Conservation (phyloP, 2,113 vertebrate genomes). For the Sprattus sprattus region DNA sequence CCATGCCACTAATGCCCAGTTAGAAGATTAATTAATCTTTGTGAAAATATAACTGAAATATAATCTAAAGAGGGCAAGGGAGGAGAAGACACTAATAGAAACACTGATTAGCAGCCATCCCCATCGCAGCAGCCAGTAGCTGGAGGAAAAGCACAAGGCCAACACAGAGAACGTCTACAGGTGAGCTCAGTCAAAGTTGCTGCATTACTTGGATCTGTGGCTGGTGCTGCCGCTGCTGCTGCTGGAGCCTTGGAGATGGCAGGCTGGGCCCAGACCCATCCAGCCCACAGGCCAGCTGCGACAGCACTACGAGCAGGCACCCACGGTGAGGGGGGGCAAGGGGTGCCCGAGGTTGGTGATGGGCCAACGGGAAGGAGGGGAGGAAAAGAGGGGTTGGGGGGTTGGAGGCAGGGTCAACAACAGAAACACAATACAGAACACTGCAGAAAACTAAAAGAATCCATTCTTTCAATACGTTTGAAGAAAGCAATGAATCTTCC, state of each 20-base stretch:
- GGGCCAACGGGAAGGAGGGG: slow-evolving; percentile 53
- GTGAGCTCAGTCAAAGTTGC: slow-evolving; percentile 79
- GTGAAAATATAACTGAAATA: not conserved
- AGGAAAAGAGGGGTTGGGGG: slow-evolving; percentile 53
- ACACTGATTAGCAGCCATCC: not conserved
- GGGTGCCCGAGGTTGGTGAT: not conserved
- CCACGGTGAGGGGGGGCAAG: slow-evolving; percentile 63
- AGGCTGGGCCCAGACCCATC: slow-evolving; percentile 91
- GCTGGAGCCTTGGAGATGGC: slow-evolving; percentile 92
- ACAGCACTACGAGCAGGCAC: slow-evolving; percentile 80
- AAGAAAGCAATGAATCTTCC: not conserved
- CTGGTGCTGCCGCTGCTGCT: slow-evolving; percentile 86
- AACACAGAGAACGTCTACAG: slow-evolving; percentile 58
- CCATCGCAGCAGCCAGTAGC: not conserved
- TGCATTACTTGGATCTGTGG: slow-evolving; percentile 98
- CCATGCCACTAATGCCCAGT: not conserved
- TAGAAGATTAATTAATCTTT: not conserved
- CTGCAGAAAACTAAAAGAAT: slow-evolving; percentile 68
- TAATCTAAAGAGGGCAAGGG: not conserved
- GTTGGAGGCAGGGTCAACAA: slow-evolving; percentile 52
- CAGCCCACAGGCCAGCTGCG: slow-evolving; percentile 96
- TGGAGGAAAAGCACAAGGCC: not conserved
- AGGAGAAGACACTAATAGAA: not conserved
- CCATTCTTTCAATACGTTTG: not conserved
- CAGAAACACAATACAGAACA: slow-evolving; percentile 65